Evolutionary conservation across 1,140 invertebrate species (phyloP).

Genomic region (Pemphigus obesinymphae): DNA sequence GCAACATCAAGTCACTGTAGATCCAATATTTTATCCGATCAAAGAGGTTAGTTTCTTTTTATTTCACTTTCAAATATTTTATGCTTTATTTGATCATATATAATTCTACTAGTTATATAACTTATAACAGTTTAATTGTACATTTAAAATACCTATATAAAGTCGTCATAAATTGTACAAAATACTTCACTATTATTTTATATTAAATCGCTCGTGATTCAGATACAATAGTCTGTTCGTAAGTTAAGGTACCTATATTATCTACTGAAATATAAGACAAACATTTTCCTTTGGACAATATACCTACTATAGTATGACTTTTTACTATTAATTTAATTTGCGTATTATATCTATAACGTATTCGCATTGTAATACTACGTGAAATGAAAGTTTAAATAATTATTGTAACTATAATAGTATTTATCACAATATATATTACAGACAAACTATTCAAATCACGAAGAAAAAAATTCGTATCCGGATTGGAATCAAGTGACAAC

Average conservation of each 20-base stretch:
- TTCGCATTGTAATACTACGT: neutral
- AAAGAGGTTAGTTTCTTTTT: neutral
- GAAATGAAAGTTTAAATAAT: neutral
- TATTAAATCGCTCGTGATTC: neutral
- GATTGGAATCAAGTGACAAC: slow-evolving; percentile 13
- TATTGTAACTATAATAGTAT: neutral
- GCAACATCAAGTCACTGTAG: neutral
- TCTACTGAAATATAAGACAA: neutral
- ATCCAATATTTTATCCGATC: neutral
- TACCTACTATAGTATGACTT: neutral
- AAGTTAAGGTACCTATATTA: neutral
- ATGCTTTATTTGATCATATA: too few species aligned
- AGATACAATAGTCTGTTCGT: too few species aligned
- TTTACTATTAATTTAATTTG: neutral
- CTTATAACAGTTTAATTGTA: too few species aligned
- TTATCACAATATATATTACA: neutral
- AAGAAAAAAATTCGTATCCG: neutral
- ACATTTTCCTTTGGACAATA: neutral
- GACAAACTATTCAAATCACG: neutral
- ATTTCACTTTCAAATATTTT: too few species aligned
- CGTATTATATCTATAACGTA: neutral
- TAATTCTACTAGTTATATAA: too few species aligned
- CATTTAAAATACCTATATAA: too few species aligned
- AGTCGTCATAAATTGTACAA: too few species aligned
- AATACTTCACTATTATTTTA: neutral